Evolutionary conservation across 2,888 invertebrate genomes (phyloP).

Genomic region (Magallana nippona): DNA sequence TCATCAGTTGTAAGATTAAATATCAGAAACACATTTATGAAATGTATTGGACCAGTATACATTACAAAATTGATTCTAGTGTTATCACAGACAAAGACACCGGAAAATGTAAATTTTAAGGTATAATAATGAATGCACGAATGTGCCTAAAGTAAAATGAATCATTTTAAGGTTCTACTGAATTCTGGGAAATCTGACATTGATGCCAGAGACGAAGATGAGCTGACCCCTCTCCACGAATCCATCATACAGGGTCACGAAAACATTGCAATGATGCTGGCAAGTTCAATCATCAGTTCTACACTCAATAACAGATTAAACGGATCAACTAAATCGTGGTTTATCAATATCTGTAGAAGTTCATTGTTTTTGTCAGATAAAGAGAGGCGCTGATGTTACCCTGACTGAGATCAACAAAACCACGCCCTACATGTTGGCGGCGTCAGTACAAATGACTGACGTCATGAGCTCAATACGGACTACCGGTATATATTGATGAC

Average conservation of each 20-base stretch:
- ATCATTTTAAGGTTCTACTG: conserved; percentile 55
- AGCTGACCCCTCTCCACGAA: conserved; percentile 59
- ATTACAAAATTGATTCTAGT: too few relatives aligned
- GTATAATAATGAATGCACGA: too few relatives aligned
- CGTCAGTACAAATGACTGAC: conserved; percentile 58
- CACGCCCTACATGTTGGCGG: conserved; percentile 54
- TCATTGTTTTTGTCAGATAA: conserved; percentile 49
- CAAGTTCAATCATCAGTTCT: conserved; percentile 17
- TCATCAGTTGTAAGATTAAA: too few relatives aligned
- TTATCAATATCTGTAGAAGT: neutral
- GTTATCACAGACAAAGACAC: too few relatives aligned
- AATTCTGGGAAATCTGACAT: conserved; percentile 50
- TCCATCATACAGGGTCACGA: conserved; percentile 59
- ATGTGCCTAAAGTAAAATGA: too few relatives aligned
- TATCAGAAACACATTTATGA: too few relatives aligned
- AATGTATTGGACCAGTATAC: too few relatives aligned
- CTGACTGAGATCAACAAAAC: conserved; percentile 58
- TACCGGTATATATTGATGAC: neutral
- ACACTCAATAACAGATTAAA: too few relatives aligned
- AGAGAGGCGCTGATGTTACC: conserved; percentile 55
- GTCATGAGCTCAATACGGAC: conserved; percentile 46
- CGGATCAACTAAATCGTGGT: too few relatives aligned
- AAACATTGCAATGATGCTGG: conserved; percentile 54
- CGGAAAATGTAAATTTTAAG: too few relatives aligned
- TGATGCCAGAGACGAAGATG: conserved; percentile 58